Base-by-base conservation (phyloP, 2,113 vertebrate genomes). In the Melanocharis versteri region DNA sequence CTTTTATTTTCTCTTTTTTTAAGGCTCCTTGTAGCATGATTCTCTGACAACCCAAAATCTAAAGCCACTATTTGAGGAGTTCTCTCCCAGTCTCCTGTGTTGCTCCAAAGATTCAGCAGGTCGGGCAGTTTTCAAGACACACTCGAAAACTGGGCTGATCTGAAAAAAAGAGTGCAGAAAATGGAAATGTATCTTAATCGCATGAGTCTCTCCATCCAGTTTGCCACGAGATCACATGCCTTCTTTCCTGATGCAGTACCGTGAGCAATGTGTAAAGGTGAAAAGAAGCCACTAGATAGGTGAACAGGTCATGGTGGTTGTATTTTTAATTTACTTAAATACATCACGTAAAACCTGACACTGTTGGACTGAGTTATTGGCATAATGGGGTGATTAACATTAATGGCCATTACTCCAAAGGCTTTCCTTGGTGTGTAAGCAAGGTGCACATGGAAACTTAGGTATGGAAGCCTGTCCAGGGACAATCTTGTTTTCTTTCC, bases 141-240 rank as follows among this genome's bases (percentile, higher is more conserved):
- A 19, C 7, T 22, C n/a, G 20, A 65, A 75, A 71, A 48, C 7
- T 45, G n/a, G n/a, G n/a, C n/a, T n/a, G n/a, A n/a, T n/a, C n/a
- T n/a, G 4, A 2, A 28, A 82, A 70, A 62, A 56, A 21, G 2
- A 24, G 6, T 15, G 7, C 11, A 45, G 24, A 72, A 68, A 77
- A 56, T 2, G 1, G 14, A 30, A 30, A 40, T 64, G 1, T 54
- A 56, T 90, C 26, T 47, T 69, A 61, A 51, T 30, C 21, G 39
- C 14, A 1, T 26, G 21, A 37, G 5, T 45, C 2, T 57, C 7
- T 80, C 4, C 13, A 27, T 60, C 31, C 5, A 21, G 28, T 22
- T 75, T 6, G 1, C 31, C 17, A 48, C 15, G 17, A 72, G 19
- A 72, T 51, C 17, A 8, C 11, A 5, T 2, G 1, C 0, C 37